Percentiles rank a stretch among this genome's conserved stretches.
These are phyloP conservation scores for Scylla paramamosain DNA, from an alignment of 1,140 invertebrate species.

Conservation along the genomic window DNA sequence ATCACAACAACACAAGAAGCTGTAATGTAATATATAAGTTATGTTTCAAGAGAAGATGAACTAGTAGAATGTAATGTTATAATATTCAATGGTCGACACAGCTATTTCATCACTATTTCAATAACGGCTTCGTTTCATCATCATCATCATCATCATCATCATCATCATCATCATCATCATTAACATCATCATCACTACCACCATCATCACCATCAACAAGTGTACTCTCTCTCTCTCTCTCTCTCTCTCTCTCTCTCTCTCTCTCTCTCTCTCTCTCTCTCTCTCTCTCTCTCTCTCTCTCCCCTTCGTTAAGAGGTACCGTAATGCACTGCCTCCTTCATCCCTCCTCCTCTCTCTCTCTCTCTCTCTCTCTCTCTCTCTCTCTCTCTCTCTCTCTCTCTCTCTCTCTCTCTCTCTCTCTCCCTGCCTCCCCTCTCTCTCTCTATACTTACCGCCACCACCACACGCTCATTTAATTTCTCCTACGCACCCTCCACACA, in stretches of 20 bases:
- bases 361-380: background rate
- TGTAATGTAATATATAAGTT: no score
- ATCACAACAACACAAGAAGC: no score
- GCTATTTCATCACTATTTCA: no score
- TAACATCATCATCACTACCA: background rate
- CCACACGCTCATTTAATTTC: constrained; percentile 9
- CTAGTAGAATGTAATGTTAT: no score
- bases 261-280: background rate
- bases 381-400: background rate
- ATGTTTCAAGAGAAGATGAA: no score
- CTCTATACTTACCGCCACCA: background rate
- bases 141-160: background rate
- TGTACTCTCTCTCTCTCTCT: background rate
- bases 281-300: background rate
- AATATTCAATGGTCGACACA: no score
- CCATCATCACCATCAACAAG: background rate
- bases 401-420: background rate
- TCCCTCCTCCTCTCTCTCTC: background rate
- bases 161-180: background rate
- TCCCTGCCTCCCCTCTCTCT: background rate
- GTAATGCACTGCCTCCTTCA: background rate
- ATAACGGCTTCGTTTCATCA: no score
- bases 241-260: background rate
- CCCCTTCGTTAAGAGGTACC: no score
- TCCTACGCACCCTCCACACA: background rate